Evolutionary conservation across 1,140 invertebrate species (phyloP), one percentile per base, ranked within the genome.

Genomic region (Saccostrea cuccullata): DNA sequence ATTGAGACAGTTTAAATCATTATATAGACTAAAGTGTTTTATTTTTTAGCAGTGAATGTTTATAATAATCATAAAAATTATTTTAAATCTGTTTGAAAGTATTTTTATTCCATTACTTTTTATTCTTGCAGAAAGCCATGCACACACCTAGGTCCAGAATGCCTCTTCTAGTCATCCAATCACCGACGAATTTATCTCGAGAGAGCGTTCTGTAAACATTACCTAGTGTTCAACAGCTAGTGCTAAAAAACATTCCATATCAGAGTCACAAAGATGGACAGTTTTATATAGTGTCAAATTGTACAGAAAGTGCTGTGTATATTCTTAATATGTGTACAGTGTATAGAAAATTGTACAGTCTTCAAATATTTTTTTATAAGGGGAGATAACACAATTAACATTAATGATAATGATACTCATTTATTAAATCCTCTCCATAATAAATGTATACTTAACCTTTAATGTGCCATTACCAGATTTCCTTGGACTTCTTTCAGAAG

Each of bases 61-160:
- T 5, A 77, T 30, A 4, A 23, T 77, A 40, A 20, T 47, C 9
- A 47, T 77, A 6, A 36, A 82, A 23, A 82, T 47, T 1, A 23
- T 15, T 47, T 36, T 82, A 82, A 23, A 36, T 30, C 23, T 82
- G 47, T 6, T 0, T 47, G 6, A 47, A 47, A 9, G 5, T 47
- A 47, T 47, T 47, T 47, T 47, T 36, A n/a, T 5, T 36, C 6
- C 11, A 55, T 40, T 73, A 15, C 26, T 88, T 87, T 88, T 82
- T 83, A 0, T 88, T 47, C 40, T 88, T 89, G 60, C 83, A 92
- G 89, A 92, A 91, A 86, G 88, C 88, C 12, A 88, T 89, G 20
- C 87, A 89, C 84, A 91, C 89, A n/a, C 90, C 90, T 13, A 13
- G 91, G 26, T 91, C 90, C 36, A 82, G 91, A 70, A 58, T 77